phyloP scores from a whole-genome alignment of 2,113 vertebrate genomes.

The Hypocryptadius cinnamomeus region DNA sequence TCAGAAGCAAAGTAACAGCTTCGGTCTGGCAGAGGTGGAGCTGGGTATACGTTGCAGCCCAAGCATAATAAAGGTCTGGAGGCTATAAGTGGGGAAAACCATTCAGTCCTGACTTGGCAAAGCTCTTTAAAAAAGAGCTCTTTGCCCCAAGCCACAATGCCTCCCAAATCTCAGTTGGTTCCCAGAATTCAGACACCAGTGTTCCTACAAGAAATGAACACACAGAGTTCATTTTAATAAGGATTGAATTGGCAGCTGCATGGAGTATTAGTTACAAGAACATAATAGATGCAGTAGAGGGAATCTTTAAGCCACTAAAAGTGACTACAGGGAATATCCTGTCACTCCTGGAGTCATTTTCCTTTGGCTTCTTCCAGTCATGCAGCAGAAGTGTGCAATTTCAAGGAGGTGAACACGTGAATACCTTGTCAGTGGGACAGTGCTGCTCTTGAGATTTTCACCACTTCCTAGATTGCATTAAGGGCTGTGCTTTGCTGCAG shows the following conservation, averaged over 20 bases:
- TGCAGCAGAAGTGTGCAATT: background rate
- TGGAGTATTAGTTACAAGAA: slow-evolving; percentile 21
- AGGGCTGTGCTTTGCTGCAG: background rate
- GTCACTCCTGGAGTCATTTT: background rate
- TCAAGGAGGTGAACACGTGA: background rate
- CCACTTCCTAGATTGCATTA: background rate
- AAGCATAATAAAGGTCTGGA: slow-evolving; percentile 59
- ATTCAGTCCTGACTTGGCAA: slow-evolving; percentile 34
- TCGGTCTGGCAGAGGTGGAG: slow-evolving; percentile 23
- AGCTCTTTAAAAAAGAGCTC: background rate
- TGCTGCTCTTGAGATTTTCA: background rate
- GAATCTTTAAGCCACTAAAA: background rate
- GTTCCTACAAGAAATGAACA: slow-evolving; percentile 45
- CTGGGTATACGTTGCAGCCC: slow-evolving; percentile 16
- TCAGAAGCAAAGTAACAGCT: slow-evolving; percentile 39
- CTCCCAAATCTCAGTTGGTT: slow-evolving; percentile 41
- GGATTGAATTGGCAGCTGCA: background rate
- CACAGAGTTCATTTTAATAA: slow-evolving; percentile 22
- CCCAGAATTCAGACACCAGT: slow-evolving; percentile 46
- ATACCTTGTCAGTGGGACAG: background rate
- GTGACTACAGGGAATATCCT: background rate
- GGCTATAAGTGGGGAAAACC: slow-evolving; percentile 55
- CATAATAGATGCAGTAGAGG: background rate
- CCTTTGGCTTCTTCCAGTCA: background rate
- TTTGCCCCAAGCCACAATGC: slow-evolving; percentile 31